Evolutionary conservation across 2,888 invertebrate species (phyloP).

Genomic region (Tenthredo amoena): DNA sequence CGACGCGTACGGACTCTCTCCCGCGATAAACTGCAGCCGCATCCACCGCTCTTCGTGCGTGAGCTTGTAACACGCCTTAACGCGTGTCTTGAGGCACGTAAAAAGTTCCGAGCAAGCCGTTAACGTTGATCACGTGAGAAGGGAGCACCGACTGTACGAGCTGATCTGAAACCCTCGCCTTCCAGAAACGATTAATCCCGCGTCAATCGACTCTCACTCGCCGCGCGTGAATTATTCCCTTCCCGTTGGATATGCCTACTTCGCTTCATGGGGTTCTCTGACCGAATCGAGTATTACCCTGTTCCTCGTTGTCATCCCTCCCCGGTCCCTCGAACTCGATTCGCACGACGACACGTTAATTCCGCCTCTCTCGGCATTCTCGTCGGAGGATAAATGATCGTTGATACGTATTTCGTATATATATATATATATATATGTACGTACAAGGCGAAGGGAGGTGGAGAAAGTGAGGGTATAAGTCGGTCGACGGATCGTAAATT

Average conservation of each 20-base stretch:
- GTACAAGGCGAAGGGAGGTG: not conserved
- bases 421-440: not conserved
- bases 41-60: not conserved
- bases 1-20: slow-evolving; percentile 4
- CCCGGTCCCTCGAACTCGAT: not conserved
- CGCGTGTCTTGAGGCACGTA: slow-evolving; percentile 40
- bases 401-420: not conserved
- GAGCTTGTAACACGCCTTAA: slow-evolving; percentile 48
- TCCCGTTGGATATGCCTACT: too few relatives aligned
- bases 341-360: too few relatives aligned
- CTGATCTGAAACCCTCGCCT: not conserved
- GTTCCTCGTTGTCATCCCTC: not conserved
- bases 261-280: not conserved
- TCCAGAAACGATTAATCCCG: not conserved
- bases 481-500: slow-evolving; percentile 75
- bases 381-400: not conserved
- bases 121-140: slow-evolving; percentile 42
- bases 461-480: slow-evolving; percentile 51
- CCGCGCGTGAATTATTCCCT: not conserved
- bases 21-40: not conserved
- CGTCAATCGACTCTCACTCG: slow-evolving; percentile 11
- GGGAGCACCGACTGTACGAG: not conserved
- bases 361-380: not conserved
- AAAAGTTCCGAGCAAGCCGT: slow-evolving; percentile 33
- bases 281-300: not conserved